Base-by-base conservation (phyloP, 2,113 vertebrate species). In the Oncorhynchus tshawytscha region DNA sequence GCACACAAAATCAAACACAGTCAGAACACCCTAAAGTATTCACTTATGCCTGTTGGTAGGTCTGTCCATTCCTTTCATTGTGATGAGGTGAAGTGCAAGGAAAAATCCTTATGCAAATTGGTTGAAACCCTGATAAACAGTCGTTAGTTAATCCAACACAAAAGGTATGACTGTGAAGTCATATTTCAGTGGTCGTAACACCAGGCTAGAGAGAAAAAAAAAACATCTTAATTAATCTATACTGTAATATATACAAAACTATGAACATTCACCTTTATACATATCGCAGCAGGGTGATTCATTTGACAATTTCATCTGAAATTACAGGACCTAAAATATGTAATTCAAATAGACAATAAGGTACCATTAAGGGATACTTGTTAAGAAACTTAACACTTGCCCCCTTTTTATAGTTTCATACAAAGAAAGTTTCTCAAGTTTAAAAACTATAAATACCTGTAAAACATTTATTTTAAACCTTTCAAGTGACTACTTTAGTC, bases 381-480 rank as follows among this genome's bases (percentile, higher is more conserved):
- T 73, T 65, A 78, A 82, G 77, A 83, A 60, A 84, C n/a, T 22
- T 62, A 22, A 78, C 79, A 72, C 70, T 82, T 45, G 39, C 39
- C 39, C 39, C 39, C 9, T 45, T 45, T 11, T 45, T 45, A 45
- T 3, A 45, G 39, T 45, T 82, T 83, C 65, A 71, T 86, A 86
- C 74, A 91, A 89, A 74, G n/a, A 85, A 86, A 45, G 18, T 34
- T 67, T 82, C 85, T 88, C 81, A 82, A 82, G 39, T 81, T 88
- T 88, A 51, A 90, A 90, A 90, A 88, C 87, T 86, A 88, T 85
- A 91, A 90, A 90, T 87, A 88, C 78, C 49, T 77, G 73, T 75
- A 82, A 84, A 84, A 87, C 87, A 83, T 79, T 71, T 66, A 68
- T 68, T 45, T 71, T 39, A 84, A 81, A 83, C 77, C 51, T 81